phyloP scores from a whole-genome alignment of 2,113 vertebrate genomes.

The Urocolius indicus region DNA sequence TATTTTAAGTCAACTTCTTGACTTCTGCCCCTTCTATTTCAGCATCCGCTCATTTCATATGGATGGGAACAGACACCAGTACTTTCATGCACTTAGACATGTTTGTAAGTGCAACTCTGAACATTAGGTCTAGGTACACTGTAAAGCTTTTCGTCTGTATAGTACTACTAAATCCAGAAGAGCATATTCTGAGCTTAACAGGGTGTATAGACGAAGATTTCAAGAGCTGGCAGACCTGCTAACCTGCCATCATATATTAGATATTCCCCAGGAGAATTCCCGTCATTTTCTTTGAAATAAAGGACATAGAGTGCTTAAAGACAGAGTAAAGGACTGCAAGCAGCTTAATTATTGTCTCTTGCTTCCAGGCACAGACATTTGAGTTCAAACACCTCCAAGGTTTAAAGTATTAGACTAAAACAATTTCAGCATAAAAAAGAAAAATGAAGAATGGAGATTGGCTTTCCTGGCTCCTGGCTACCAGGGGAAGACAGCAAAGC shows the following conservation, averaged over 20 bases:
- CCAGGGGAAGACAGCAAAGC: neutral
- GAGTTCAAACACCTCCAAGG: neutral
- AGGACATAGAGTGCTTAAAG: neutral
- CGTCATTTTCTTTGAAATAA: slow-evolving; percentile 1
- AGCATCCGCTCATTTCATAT: neutral
- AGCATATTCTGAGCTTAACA: neutral
- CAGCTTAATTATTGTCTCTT: slow-evolving; percentile 6
- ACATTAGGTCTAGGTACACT: neutral
- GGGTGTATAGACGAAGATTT: neutral
- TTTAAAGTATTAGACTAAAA: neutral
- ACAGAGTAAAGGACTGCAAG: neutral
- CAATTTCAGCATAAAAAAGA: neutral
- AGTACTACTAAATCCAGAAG: neutral
- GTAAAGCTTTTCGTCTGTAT: neutral
- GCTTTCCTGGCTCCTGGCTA: neutral
- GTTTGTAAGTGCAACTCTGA: neutral
- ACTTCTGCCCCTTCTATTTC: neutral
- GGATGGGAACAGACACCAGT: neutral
- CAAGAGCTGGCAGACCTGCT: neutral
- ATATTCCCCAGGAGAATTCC: neutral
- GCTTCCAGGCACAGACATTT: neutral
- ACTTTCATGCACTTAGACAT: neutral
- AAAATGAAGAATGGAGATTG: neutral
- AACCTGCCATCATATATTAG: neutral
- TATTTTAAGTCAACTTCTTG: neutral